Evolutionary conservation across 2,113 vertebrate genomes (phyloP).

Genomic region (Oplegnathus fasciatus): DNA sequence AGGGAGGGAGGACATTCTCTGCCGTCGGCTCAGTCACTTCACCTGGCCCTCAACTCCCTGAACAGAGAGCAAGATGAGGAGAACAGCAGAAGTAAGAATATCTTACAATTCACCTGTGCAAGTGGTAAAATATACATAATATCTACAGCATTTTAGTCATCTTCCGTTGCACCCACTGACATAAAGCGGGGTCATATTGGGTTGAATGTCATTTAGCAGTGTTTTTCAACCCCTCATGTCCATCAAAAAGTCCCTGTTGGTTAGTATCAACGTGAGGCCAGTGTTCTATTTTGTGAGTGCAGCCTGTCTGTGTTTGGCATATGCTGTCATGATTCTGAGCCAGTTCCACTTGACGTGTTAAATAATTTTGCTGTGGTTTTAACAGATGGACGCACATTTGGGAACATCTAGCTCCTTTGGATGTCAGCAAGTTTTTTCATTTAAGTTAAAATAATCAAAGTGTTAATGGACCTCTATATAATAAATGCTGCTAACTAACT

Average conservation of each 20-base stretch:
- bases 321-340: not conserved
- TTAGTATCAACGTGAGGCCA: not conserved
- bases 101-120: not conserved
- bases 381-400: conserved; percentile 15
- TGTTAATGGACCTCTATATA: not conserved
- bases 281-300: not conserved
- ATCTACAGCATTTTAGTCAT: not conserved
- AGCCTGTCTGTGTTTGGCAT: not conserved
- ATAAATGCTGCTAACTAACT: not conserved
- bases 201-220: not conserved
- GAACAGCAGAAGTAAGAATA: conserved; percentile 82
- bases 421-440: conserved; percentile 6
- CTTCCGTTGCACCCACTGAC: not conserved
- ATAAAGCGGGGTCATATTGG: conserved; percentile 1
- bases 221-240: not conserved
- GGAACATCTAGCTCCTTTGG: conserved; percentile 15
- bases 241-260: not conserved
- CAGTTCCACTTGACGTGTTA: not conserved
- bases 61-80: conserved; percentile 85
- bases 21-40: conserved; percentile 83
- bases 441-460: conserved; percentile 3
- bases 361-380: conserved; percentile 16
- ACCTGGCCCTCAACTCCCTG: conserved; percentile 86
- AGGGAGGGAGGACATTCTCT: conserved; percentile 82
- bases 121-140: not conserved